These are phyloP conservation scores for Drosophila mettleri DNA, from an alignment of 2,888 invertebrate species.

Conservation along the genomic window DNA sequence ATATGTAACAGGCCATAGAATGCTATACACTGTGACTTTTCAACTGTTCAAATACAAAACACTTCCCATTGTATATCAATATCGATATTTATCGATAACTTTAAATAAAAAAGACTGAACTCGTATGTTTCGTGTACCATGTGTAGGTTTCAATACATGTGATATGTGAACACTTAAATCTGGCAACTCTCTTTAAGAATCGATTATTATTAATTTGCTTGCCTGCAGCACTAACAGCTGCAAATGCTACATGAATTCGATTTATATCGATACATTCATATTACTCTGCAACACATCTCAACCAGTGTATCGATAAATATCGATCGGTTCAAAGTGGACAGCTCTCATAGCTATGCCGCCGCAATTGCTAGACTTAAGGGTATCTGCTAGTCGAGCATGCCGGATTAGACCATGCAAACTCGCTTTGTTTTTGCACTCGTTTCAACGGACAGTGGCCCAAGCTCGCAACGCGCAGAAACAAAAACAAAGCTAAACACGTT, in stretches of 20 bases:
- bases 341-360: not conserved
- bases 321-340: not conserved
- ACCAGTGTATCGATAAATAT: no score
- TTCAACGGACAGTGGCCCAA: slow-evolving; percentile 54
- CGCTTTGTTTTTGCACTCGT: slow-evolving; percentile 68
- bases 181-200: not conserved
- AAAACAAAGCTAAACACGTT: slow-evolving; percentile 56
- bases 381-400: not conserved
- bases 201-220: not conserved
- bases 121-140: not conserved
- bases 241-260: not conserved
- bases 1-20: not conserved
- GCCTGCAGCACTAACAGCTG: not conserved
- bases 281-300: not conserved
- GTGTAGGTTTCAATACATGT: no score
- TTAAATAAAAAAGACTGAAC: no score
- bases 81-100: slow-evolving; percentile 2
- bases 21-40: not conserved
- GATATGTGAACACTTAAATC: not conserved
- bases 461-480: not conserved
- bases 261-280: not conserved
- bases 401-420: not conserved
- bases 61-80: not conserved
- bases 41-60: not conserved
- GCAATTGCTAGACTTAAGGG: not conserved